A percentile compares a stretch with the other conserved stretches of the same genome.
These are phyloP conservation scores for Strigamia transsilvanica DNA, from an alignment of 2,888 invertebrate genomes.

Conservation along the genomic window DNA sequence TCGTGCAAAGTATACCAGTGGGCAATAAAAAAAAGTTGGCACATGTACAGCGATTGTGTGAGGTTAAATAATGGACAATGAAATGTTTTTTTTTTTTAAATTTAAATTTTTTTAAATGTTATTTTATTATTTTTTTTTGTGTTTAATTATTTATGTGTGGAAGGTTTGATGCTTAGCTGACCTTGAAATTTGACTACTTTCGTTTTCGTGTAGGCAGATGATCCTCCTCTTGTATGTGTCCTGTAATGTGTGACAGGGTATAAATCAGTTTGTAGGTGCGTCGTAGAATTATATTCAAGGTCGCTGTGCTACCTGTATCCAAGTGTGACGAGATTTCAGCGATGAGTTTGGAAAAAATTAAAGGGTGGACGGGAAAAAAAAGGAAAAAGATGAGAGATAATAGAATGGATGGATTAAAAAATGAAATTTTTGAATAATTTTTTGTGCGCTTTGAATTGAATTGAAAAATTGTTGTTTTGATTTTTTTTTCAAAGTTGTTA, in stretches of 20 bases:
- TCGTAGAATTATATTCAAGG: constrained; percentile 47
- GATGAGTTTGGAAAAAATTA: background rate
- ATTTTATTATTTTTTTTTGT: background rate
- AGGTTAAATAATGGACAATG: constrained; percentile 1
- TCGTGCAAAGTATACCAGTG: background rate
- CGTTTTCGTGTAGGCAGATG: constrained; percentile 36
- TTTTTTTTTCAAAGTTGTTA: no score
- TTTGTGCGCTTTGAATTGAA: no score
- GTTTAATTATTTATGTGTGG: constrained; percentile 6
- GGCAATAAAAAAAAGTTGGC: constrained; percentile 18
- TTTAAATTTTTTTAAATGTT: background rate
- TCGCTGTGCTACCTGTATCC: constrained; percentile 42
- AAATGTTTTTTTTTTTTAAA: background rate
- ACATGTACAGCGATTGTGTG: constrained; percentile 32
- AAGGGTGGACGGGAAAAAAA: background rate
- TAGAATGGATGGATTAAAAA: background rate
- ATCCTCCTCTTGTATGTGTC: constrained; percentile 15
- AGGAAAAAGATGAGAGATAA: constrained; percentile 10
- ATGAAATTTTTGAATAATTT: no score
- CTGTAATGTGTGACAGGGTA: constrained; percentile 16
- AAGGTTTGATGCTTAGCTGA: constrained; percentile 15
- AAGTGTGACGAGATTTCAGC: constrained; percentile 26
- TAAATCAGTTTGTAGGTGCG: constrained; percentile 46
- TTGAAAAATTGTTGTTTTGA: background rate
- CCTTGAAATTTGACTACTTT: constrained; percentile 44